These are phyloP conservation scores for Catharus bicknelli DNA, from an alignment of 2,113 vertebrate genomes.

Conservation along the genomic window DNA sequence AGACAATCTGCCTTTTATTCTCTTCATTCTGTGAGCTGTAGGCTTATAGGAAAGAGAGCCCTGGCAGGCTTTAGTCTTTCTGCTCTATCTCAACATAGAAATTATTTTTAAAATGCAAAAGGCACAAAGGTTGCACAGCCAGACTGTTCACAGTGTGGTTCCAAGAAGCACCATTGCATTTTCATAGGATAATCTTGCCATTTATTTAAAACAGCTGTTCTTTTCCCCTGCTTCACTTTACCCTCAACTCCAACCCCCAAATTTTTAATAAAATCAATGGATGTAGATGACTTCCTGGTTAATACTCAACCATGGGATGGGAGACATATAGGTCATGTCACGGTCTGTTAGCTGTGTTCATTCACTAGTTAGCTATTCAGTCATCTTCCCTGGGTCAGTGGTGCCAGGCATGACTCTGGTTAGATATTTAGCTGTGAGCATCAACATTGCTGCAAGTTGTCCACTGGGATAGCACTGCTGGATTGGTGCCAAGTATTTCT, in stretches of 20 bases:
- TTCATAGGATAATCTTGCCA: slow-evolving; percentile 9
- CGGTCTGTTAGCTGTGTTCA: neutral
- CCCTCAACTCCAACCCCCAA: neutral
- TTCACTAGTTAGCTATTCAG: slow-evolving; percentile 53
- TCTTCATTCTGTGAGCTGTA: neutral
- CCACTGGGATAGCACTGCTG: neutral
- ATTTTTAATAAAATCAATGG: neutral
- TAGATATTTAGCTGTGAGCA: slow-evolving; percentile 38
- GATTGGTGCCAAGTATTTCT: neutral
- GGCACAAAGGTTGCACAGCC: slow-evolving; percentile 10
- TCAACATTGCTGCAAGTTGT: neutral
- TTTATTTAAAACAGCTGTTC: slow-evolving; percentile 36
- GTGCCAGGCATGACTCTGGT: slow-evolving; percentile 25
- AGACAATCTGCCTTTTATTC: slow-evolving; percentile 48
- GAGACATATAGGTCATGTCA: slow-evolving; percentile 25
- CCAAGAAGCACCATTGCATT: slow-evolving; percentile 12
- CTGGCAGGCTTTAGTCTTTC: slow-evolving; percentile 29
- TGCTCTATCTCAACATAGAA: slow-evolving; percentile 29
- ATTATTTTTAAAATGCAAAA: slow-evolving; percentile 47
- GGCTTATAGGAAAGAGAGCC: neutral
- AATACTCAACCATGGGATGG: slow-evolving; percentile 17
- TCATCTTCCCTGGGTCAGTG: slow-evolving; percentile 37
- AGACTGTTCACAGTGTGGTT: slow-evolving; percentile 22
- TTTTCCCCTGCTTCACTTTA: neutral
- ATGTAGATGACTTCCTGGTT: slow-evolving; percentile 36